phyloP scores from a whole-genome alignment of 1,140 invertebrate genomes.

The Drosophila kikkawai region DNA sequence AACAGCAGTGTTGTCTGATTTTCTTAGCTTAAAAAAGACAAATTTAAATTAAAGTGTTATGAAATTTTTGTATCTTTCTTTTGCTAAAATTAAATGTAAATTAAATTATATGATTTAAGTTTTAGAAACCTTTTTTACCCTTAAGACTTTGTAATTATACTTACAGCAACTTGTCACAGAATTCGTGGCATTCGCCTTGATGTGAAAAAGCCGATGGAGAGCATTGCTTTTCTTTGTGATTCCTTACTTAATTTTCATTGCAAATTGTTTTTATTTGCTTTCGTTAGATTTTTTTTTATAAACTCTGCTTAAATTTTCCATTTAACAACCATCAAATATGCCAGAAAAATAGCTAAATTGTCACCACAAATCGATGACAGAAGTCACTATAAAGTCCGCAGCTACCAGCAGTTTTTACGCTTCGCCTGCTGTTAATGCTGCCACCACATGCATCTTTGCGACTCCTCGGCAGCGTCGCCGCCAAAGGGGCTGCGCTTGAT shows the following conservation, averaged over 20 bases:
- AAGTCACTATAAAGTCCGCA: conserved; percentile 10
- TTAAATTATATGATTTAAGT: too few relatives aligned
- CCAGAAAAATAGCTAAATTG: not conserved
- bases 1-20: conserved; percentile 1
- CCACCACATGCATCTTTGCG: conserved; percentile 60
- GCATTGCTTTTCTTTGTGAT: too few relatives aligned
- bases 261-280: too few relatives aligned
- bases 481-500: conserved; percentile 49
- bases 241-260: too few relatives aligned
- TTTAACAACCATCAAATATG: not conserved
- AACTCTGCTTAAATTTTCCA: not conserved
- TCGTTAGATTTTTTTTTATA: not conserved
- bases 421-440: conserved; percentile 47
- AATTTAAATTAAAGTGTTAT: too few relatives aligned
- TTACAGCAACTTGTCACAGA: too few relatives aligned
- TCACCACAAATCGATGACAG: not conserved
- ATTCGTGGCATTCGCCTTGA: too few relatives aligned
- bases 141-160: too few relatives aligned
- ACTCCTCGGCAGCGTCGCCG: conserved; percentile 32
- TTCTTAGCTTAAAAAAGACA: not conserved
- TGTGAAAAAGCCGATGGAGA: too few relatives aligned
- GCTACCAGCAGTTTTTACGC: conserved; percentile 57
- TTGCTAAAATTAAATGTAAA: not conserved
- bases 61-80: not conserved
- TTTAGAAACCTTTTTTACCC: too few relatives aligned